A percentile compares a stretch with the other conserved stretches of the same genome.
These are phyloP conservation scores for Petrosia ficiformis DNA, from an alignment of 37 sponge, comb jelly and placozoan species.

Conservation along the genomic window DNA sequence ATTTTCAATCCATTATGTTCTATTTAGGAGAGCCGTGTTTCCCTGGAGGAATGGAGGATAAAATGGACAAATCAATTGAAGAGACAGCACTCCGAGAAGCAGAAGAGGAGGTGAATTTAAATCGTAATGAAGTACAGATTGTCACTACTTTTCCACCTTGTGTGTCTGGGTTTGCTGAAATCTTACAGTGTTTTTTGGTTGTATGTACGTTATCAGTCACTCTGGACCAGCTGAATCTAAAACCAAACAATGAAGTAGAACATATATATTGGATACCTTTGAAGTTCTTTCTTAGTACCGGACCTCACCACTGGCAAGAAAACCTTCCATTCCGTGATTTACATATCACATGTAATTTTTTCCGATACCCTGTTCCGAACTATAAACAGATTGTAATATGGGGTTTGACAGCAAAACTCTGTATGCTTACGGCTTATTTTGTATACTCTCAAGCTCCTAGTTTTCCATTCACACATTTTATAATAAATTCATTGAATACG, in stretches of 20 bases:
- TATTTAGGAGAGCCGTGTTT: constrained; percentile 52
- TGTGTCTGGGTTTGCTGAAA: neutral
- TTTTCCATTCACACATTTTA: too few relatives aligned
- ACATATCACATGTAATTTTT: too few relatives aligned
- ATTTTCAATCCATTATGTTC: too few relatives aligned
- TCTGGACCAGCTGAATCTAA: constrained; percentile 14
- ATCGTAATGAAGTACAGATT: constrained; percentile 9
- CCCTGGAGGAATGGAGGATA: constrained; percentile 59
- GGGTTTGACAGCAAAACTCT: too few relatives aligned
- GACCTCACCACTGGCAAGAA: neutral
- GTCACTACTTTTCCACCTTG: constrained; percentile 27
- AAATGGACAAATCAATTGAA: constrained; percentile 13
- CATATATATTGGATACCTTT: constrained; percentile 54
- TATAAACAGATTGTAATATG: too few relatives aligned
- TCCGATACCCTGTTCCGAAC: too few relatives aligned
- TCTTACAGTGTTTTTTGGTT: neutral
- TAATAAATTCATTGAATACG: too few relatives aligned
- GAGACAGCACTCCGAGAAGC: constrained; percentile 70
- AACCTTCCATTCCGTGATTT: too few relatives aligned
- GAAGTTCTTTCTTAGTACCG: constrained; percentile 15
- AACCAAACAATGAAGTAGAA: constrained; percentile 42
- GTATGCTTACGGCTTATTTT: too few relatives aligned
- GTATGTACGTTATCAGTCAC: constrained; percentile 1
- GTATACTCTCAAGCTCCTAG: too few relatives aligned
- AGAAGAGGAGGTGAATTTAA: constrained; percentile 55